phyloP scores from a whole-genome alignment of 1,140 invertebrate genomes.

The Ips typographus region DNA sequence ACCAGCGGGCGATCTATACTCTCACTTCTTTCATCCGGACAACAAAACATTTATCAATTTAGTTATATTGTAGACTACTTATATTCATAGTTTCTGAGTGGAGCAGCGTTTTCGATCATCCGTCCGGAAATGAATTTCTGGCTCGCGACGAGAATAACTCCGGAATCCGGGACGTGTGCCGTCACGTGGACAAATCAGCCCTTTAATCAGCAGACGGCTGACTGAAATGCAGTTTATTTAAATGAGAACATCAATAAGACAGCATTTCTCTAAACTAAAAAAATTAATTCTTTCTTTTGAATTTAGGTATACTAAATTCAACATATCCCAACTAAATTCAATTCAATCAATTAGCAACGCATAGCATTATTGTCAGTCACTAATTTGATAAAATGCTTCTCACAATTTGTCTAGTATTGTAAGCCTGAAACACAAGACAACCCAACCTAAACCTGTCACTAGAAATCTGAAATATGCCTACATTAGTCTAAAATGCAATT shows the following conservation, averaged over 20 bases:
- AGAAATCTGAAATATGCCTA: too few relatives aligned
- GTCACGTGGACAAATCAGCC: constrained; percentile 18
- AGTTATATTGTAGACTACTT: constrained; percentile 4
- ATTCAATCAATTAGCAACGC: too few relatives aligned
- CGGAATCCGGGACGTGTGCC: constrained; percentile 20
- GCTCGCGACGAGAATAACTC: constrained; percentile 17
- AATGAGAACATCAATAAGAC: not conserved
- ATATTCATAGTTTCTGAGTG: constrained; percentile 15
- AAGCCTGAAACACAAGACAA: too few relatives aligned
- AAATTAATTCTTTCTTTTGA: too few relatives aligned
- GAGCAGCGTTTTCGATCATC: constrained; percentile 6
- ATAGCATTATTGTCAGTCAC: too few relatives aligned
- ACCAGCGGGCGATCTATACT: constrained; percentile 1
- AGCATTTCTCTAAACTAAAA: not conserved
- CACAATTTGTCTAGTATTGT: too few relatives aligned
- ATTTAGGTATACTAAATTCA: too few relatives aligned
- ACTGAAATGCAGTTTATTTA: constrained; percentile 11
- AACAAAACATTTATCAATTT: not conserved
- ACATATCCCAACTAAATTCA: too few relatives aligned
- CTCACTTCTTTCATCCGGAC: constrained; percentile 2
- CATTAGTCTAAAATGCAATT: too few relatives aligned
- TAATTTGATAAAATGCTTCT: too few relatives aligned
- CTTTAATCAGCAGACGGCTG: constrained; percentile 6
- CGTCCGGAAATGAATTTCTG: constrained; percentile 37
- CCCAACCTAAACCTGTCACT: too few relatives aligned